phyloP scores from a whole-genome alignment of 2,888 invertebrate species.

The Sphaeridia pumilis region DNA sequence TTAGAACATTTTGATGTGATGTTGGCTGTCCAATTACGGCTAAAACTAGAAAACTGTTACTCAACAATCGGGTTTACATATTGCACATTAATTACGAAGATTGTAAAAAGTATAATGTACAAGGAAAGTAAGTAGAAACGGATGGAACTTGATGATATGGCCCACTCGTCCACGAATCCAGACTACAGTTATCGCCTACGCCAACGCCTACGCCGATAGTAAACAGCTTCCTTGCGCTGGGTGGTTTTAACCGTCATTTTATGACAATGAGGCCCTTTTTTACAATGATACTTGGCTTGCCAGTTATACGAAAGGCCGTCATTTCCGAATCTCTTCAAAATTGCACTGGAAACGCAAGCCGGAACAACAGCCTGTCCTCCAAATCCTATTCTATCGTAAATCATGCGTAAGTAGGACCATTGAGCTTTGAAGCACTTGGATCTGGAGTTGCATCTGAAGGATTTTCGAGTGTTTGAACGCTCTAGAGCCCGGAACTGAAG shows the following conservation, averaged over 20 bases:
- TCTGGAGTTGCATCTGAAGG: constrained; percentile 1
- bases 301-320: background rate
- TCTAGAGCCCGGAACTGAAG: constrained; percentile 15
- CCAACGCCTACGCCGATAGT: too few species aligned
- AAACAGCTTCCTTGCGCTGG: background rate
- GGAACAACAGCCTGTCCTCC: constrained; percentile 19
- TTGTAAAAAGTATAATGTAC: too few species aligned
- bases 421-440: constrained; percentile 6
- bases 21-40: too few species aligned
- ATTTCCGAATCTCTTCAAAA: constrained; percentile 3
- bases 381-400: constrained; percentile 15
- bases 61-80: too few species aligned
- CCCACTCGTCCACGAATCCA: too few species aligned
- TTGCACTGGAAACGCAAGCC: constrained; percentile 17
- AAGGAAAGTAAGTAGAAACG: too few species aligned
- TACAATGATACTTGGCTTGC: constrained; percentile 8
- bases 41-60: too few species aligned
- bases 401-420: constrained; percentile 20
- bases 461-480: constrained; percentile 4
- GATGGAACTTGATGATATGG: too few species aligned
- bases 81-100: too few species aligned
- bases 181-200: too few species aligned
- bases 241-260: background rate
- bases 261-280: constrained; percentile 15
- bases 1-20: too few species aligned